Conservation (phyloP, 2,113 vertebrate genomes). For the Hemiscyllium ocellatum region DNA sequence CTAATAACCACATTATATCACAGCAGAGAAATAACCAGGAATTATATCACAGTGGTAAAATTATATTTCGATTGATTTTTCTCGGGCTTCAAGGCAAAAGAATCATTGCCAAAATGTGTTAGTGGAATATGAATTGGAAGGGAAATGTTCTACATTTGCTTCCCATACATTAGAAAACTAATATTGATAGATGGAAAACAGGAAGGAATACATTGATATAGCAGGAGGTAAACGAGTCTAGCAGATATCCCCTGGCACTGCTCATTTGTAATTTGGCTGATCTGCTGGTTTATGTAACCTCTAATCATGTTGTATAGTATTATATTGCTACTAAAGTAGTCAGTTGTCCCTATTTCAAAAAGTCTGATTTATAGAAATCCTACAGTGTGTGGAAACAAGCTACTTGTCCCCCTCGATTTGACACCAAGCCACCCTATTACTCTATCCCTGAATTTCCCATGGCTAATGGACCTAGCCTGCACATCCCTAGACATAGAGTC, state of each 20-base stretch:
- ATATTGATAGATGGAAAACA: background rate
- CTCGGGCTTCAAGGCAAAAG: background rate
- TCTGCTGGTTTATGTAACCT: background rate
- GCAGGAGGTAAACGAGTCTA: background rate
- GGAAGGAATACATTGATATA: background rate
- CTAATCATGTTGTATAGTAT: background rate
- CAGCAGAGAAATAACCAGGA: background rate
- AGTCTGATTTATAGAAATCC: too few relatives aligned
- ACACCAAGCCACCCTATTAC: too few relatives aligned
- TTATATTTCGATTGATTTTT: background rate
- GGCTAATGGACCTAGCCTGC: too few relatives aligned
- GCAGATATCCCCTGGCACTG: background rate
- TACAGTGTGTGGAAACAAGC: too few relatives aligned
- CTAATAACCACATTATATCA: background rate
- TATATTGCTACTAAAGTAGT: background rate
- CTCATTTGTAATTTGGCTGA: background rate
- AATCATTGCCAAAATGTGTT: background rate
- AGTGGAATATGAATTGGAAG: background rate
- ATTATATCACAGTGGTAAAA: background rate
- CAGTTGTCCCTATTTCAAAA: too few relatives aligned
- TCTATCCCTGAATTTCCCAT: too few relatives aligned
- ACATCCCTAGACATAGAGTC: too few relatives aligned
- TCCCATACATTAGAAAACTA: background rate
- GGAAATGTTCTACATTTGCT: background rate
- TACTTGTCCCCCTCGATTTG: too few relatives aligned